A percentile compares a stretch with the other conserved stretches of the same genome.
phyloP scores from a whole-genome alignment of 2,113 vertebrate genomes.

The Macrotis lagotis region DNA sequence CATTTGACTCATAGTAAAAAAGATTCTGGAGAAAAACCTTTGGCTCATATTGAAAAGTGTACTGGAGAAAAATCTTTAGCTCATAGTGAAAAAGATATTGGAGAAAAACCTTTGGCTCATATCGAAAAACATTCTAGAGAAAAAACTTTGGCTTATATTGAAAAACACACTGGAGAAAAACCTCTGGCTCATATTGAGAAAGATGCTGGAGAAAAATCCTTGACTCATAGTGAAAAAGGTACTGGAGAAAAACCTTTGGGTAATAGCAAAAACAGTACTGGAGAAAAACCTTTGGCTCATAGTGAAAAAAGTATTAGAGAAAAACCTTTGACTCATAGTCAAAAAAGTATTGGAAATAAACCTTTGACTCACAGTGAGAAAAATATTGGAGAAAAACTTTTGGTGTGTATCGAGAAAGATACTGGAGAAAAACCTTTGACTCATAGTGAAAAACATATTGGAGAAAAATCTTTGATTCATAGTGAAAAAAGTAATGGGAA shows the following conservation, averaged over 20 bases:
- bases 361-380: neutral
- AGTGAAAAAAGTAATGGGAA: neutral
- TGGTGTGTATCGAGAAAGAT: neutral
- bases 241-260: too few relatives aligned
- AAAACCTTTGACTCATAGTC: neutral
- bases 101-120: neutral
- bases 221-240: neutral
- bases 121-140: too few relatives aligned
- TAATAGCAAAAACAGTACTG: too few relatives aligned
- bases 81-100: neutral
- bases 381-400: too few relatives aligned
- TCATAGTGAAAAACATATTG: neutral
- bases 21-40: too few relatives aligned
- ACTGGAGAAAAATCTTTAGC: too few relatives aligned
- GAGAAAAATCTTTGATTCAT: neutral
- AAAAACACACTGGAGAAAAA: too few relatives aligned
- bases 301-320: neutral
- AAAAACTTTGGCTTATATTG: neutral
- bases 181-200: neutral
- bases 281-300: neutral
- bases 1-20: too few relatives aligned
- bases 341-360: too few relatives aligned
- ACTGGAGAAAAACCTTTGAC: too few relatives aligned
- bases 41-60: neutral
- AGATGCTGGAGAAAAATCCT: too few relatives aligned